phyloP scores from a whole-genome alignment of 2,113 vertebrate genomes.

The Microcebus ravelobensis region DNA sequence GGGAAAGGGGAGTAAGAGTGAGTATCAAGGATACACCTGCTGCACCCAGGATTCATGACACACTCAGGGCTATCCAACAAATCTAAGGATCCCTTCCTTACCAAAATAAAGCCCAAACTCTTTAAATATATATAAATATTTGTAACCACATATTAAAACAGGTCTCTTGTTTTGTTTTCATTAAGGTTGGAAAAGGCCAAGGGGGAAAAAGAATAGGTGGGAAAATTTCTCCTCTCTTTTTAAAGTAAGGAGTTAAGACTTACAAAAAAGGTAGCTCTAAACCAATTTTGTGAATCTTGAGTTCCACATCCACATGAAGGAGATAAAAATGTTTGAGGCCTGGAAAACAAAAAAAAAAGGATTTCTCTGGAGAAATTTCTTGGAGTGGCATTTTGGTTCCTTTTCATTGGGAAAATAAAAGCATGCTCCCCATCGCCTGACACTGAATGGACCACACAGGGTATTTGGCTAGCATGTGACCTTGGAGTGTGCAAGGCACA shows the following conservation, averaged over 20 bases:
- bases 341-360: neutral
- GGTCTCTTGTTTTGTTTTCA: neutral
- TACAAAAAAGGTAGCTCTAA: neutral
- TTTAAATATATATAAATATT: neutral
- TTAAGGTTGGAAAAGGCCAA: neutral
- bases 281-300: neutral
- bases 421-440: rapidly evolving
- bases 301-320: neutral
- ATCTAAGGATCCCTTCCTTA: neutral
- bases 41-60: neutral
- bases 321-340: too few species aligned
- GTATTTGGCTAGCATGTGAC: too few species aligned
- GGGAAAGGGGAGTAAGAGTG: neutral
- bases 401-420: neutral
- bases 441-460: too few species aligned
- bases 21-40: rapidly evolving
- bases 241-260: neutral
- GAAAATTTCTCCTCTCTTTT: neutral
- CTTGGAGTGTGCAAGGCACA: neutral
- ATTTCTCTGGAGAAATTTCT: neutral
- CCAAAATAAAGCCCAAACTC: neutral
- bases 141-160: neutral
- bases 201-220: neutral
- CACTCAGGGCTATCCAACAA: neutral
- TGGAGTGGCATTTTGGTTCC: neutral